These are phyloP conservation scores for Miichthys miiuy DNA, from an alignment of 2,797 vertebrate genomes.

Conservation along the genomic window DNA sequence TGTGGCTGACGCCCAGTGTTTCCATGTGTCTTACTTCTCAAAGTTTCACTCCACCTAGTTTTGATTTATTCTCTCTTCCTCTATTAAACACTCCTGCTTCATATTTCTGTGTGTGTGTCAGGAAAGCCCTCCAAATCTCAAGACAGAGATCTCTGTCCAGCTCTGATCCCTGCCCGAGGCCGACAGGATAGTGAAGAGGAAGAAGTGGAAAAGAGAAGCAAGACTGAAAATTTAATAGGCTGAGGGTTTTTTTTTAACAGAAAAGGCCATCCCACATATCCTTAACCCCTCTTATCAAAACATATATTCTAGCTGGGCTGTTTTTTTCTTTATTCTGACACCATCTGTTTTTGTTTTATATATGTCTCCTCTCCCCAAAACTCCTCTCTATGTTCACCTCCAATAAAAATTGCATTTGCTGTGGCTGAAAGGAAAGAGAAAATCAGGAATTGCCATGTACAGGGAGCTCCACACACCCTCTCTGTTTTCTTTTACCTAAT, in stretches of 20 bases:
- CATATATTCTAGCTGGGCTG: conserved; percentile 38
- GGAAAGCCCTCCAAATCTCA: conserved; percentile 52
- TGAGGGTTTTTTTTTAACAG: conserved; percentile 7
- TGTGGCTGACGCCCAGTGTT: conserved; percentile 45
- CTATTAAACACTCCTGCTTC: conserved; percentile 40
- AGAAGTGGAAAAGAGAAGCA: conserved; percentile 28
- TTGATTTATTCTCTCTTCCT: conserved; percentile 32
- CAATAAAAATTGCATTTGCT: conserved; percentile 1
- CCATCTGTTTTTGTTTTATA: conserved; percentile 48
- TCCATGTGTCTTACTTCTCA: conserved; percentile 30
- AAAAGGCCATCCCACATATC: conserved; percentile 6
- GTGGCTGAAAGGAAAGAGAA: conserved; percentile 7
- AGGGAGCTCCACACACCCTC: conserved; percentile 9
- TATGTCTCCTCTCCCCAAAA: conserved; percentile 23
- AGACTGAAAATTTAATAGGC: conserved; percentile 51
- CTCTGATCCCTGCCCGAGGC: conserved; percentile 65
- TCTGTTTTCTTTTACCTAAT: conserved; percentile 47
- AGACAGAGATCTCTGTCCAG: conserved; percentile 55
- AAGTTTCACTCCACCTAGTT: conserved; percentile 55
- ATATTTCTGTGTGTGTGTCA: conserved; percentile 43
- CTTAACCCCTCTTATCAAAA: conserved; percentile 53
- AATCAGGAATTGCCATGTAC: conserved; percentile 25
- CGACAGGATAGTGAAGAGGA: conserved; percentile 43
- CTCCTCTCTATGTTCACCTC: background rate
- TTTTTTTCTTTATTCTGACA: conserved; percentile 29